These are phyloP conservation scores for Aphis craccivora DNA, from an alignment of 1,140 invertebrate species.

Conservation along the genomic window DNA sequence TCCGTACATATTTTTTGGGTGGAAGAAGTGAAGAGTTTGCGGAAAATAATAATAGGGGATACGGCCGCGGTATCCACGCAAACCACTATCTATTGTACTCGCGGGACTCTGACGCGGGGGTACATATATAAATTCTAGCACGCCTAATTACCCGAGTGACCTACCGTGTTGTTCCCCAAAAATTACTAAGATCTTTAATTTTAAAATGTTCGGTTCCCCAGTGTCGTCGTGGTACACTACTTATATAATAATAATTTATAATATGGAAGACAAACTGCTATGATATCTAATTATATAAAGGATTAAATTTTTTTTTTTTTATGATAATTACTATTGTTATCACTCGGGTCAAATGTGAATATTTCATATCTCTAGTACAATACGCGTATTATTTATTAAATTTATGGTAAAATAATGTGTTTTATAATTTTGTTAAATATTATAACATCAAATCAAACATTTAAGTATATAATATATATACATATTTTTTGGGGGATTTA, in stretches of 20 bases:
- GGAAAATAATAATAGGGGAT: constrained; percentile 33
- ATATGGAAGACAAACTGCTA: background rate
- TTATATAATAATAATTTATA: constrained; percentile 21
- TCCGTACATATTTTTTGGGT: background rate
- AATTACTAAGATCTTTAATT: constrained; percentile 20
- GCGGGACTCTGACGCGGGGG: background rate
- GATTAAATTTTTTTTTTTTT: background rate
- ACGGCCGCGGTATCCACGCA: constrained; percentile 46
- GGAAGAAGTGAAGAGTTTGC: background rate
- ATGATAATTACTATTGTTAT: background rate
- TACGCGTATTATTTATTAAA: background rate
- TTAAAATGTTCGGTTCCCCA: background rate
- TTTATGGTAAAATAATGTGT: background rate
- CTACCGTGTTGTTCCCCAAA: background rate
- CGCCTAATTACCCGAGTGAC: constrained; percentile 50
- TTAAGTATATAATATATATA: too few relatives aligned
- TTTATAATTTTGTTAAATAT: background rate
- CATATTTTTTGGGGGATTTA: too few relatives aligned
- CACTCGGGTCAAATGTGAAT: background rate
- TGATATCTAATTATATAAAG: background rate
- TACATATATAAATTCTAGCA: constrained; percentile 15
- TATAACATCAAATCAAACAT: background rate
- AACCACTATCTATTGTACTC: constrained; percentile 57
- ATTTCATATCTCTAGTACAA: background rate
- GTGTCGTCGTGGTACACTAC: background rate